Evolutionary conservation across 2,888 invertebrate genomes (phyloP).

Genomic region (Tenthredo livida): DNA sequence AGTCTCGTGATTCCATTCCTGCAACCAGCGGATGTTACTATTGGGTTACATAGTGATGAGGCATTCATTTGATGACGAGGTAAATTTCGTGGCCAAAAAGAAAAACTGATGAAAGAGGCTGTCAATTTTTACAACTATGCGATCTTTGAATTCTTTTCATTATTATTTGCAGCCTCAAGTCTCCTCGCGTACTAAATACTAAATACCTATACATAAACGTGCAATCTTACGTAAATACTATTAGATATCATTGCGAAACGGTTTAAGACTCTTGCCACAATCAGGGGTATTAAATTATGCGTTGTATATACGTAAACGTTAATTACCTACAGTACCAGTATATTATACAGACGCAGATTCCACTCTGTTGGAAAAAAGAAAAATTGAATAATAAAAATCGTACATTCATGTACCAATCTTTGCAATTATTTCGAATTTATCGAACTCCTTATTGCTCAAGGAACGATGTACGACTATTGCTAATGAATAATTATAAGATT

Average conservation of each 20-base stretch:
- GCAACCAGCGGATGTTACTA: not conserved
- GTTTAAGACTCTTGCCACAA: not conserved
- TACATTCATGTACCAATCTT: not conserved
- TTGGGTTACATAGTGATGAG: not conserved
- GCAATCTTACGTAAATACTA: conserved; percentile 2
- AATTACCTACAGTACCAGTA: not conserved
- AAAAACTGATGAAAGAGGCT: not conserved
- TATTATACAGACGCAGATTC: not conserved
- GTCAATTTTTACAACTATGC: not conserved
- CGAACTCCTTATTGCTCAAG: too few relatives aligned
- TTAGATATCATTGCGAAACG: not conserved
- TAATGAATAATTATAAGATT: too few relatives aligned
- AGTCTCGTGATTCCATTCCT: not conserved
- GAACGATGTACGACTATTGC: too few relatives aligned
- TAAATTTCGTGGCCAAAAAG: not conserved
- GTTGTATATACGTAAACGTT: conserved; percentile 10
- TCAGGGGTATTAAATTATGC: not conserved
- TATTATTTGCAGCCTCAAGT: not conserved
- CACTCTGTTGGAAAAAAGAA: not conserved
- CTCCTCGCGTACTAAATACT: not conserved
- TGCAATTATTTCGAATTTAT: not conserved
- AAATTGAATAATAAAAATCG: not conserved
- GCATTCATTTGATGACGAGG: not conserved
- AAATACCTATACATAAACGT: not conserved
- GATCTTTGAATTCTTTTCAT: not conserved